These are phyloP conservation scores for Chymomyza fuscimana DNA, from an alignment of 2,888 invertebrate species.

Conservation along the genomic window DNA sequence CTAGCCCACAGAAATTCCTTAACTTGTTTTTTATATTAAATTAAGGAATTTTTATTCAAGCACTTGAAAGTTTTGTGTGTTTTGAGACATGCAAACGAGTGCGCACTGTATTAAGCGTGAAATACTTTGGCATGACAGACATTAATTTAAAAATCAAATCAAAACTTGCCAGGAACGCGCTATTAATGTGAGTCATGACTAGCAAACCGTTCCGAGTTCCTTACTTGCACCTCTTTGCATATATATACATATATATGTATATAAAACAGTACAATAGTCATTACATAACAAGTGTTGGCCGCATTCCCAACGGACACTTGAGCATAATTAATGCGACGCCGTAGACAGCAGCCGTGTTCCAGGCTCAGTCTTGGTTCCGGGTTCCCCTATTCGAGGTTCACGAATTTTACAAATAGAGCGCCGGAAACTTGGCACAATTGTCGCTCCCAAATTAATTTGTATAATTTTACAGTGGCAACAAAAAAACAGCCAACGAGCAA, in stretches of 20 bases:
- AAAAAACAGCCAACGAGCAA: neutral
- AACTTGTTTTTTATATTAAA: slow-evolving; percentile 50
- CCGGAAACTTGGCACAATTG: slow-evolving; percentile 55
- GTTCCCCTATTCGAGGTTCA: neutral
- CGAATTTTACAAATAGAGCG: neutral
- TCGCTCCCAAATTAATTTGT: slow-evolving; percentile 73
- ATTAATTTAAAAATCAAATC: slow-evolving; percentile 58
- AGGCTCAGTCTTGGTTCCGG: neutral
- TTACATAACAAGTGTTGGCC: slow-evolving; percentile 73
- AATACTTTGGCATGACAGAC: neutral
- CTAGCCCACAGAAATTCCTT: slow-evolving; percentile 32
- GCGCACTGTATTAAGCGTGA: neutral
- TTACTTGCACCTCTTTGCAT: neutral
- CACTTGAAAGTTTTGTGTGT: neutral
- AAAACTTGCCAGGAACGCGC: slow-evolving; percentile 56
- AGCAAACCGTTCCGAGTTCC: slow-evolving; percentile 23
- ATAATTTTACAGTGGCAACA: slow-evolving; percentile 49
- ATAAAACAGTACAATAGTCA: slow-evolving; percentile 62
- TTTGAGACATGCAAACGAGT: slow-evolving; percentile 16
- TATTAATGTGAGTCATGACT: slow-evolving; percentile 31
- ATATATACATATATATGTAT: neutral
- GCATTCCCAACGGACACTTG: slow-evolving; percentile 73
- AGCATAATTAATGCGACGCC: slow-evolving; percentile 71
- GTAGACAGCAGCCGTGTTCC: slow-evolving; percentile 1
- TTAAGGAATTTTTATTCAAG: slow-evolving; percentile 39